Conservation (phyloP, 2,113 vertebrate genomes). For the Isichthys henryi region DNA sequence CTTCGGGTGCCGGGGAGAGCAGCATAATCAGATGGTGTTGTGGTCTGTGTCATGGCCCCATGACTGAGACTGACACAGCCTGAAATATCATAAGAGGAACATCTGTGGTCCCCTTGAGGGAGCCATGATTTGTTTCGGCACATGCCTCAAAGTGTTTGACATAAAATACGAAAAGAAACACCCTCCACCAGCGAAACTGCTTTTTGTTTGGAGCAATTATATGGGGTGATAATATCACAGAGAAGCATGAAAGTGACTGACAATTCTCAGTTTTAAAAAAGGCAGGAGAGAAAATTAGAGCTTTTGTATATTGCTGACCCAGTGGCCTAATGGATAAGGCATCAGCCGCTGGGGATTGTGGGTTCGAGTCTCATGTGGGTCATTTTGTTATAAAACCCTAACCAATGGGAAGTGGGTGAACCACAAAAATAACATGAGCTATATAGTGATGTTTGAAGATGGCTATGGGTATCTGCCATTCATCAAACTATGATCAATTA, state of each 20-base stretch:
- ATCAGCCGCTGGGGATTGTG: not conserved
- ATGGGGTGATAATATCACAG: not conserved
- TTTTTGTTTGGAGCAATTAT: not conserved
- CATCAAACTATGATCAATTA: not conserved
- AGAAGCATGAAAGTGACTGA: not conserved
- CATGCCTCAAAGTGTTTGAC: not conserved
- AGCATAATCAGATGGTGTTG: not conserved
- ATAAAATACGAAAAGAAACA: not conserved
- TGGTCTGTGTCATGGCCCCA: not conserved
- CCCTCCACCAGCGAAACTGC: not conserved
- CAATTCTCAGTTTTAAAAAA: not conserved
- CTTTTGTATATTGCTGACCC: rapidly evolving
- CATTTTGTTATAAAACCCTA: not conserved
- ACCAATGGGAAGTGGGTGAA: not conserved
- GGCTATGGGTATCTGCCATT: not conserved
- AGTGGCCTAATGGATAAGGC: not conserved
- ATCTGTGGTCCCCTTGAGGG: not conserved
- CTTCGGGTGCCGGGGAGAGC: not conserved
- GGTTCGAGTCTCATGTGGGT: not conserved
- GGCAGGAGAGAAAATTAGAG: not conserved
- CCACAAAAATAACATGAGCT: not conserved
- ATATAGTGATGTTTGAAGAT: not conserved
- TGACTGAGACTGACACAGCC: not conserved
- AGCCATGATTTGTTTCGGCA: not conserved
- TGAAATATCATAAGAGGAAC: not conserved